phyloP scores from a whole-genome alignment of 2,888 invertebrate genomes.

The Drosophila kambysellisi region DNA sequence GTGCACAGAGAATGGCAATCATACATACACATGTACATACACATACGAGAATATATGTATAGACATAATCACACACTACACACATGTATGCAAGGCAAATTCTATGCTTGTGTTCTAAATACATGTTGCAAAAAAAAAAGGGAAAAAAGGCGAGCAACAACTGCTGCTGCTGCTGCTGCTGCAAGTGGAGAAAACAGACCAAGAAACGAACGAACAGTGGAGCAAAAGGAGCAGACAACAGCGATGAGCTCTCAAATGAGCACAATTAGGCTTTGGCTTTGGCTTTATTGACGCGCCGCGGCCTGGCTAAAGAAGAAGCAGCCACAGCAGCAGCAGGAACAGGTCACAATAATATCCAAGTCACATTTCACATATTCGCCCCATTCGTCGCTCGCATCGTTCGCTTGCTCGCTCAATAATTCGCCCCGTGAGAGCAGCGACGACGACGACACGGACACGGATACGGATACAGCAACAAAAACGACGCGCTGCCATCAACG shows the following conservation, averaged over 20 bases:
- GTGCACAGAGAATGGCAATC: constrained; percentile 59
- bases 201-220: constrained; percentile 33
- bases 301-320: constrained; percentile 36
- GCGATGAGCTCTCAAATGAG: constrained; percentile 72
- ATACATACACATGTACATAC: constrained; percentile 9
- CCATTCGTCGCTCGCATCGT: neutral
- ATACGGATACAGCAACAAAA: constrained; percentile 31
- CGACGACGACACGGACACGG: constrained; percentile 28
- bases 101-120: constrained; percentile 68
- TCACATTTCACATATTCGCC: constrained; percentile 68
- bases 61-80: constrained; percentile 2
- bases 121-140: constrained; percentile 62
- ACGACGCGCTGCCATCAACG: constrained; percentile 34
- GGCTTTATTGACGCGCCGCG: constrained; percentile 72
- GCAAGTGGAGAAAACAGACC: constrained; percentile 47
- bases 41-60: constrained; percentile 5
- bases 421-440: constrained; percentile 56
- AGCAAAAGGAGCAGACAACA: constrained; percentile 49
- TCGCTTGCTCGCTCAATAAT: constrained; percentile 65
- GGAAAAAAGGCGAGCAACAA: constrained; percentile 58
- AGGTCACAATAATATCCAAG: constrained; percentile 67
- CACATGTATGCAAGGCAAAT: constrained; percentile 17
- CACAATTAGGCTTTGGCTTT: constrained; percentile 79
- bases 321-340: constrained; percentile 57
- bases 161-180: constrained; percentile 57